phyloP scores from a whole-genome alignment of 2,888 invertebrate species.

The Choristoneura rosaceana region DNA sequence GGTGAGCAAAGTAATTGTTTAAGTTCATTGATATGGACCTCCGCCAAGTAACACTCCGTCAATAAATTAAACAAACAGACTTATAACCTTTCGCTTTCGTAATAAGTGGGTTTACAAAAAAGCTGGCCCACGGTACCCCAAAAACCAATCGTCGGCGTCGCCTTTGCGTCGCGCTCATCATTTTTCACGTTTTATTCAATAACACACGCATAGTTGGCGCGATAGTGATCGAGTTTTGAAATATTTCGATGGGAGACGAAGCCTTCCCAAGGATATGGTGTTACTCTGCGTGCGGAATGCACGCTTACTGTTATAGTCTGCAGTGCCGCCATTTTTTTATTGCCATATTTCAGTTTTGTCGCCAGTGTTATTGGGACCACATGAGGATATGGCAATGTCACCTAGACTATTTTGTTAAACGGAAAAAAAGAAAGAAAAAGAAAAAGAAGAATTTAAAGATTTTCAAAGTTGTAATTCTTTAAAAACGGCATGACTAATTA shows the following conservation, averaged over 20 bases:
- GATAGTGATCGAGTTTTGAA: slow-evolving; percentile 84
- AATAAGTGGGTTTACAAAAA: background rate
- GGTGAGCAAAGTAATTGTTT: too few relatives aligned
- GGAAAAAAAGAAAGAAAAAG: too few relatives aligned
- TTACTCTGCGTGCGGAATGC: slow-evolving; percentile 84
- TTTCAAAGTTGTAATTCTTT: too few relatives aligned
- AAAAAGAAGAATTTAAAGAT: too few relatives aligned
- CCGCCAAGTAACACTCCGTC: too few relatives aligned
- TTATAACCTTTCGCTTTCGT: too few relatives aligned
- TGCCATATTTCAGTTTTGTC: slow-evolving; percentile 4
- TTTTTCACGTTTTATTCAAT: slow-evolving; percentile 86
- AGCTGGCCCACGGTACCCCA: slow-evolving; percentile 7
- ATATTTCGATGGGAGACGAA: slow-evolving; percentile 80
- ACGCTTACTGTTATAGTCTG: slow-evolving; percentile 34
- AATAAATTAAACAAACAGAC: too few relatives aligned
- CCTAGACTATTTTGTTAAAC: background rate
- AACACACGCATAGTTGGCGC: slow-evolving; percentile 80
- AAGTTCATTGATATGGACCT: too few relatives aligned
- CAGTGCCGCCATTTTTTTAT: slow-evolving; percentile 9
- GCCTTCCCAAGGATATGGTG: slow-evolving; percentile 84
- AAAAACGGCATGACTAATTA: too few relatives aligned
- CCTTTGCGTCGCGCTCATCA: slow-evolving; percentile 80
- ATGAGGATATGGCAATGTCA: background rate
- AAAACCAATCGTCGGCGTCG: slow-evolving; percentile 65
- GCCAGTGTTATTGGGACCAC: background rate